Evolutionary conservation across 1,140 invertebrate species (phyloP).

Genomic region (Telenomus remus): DNA sequence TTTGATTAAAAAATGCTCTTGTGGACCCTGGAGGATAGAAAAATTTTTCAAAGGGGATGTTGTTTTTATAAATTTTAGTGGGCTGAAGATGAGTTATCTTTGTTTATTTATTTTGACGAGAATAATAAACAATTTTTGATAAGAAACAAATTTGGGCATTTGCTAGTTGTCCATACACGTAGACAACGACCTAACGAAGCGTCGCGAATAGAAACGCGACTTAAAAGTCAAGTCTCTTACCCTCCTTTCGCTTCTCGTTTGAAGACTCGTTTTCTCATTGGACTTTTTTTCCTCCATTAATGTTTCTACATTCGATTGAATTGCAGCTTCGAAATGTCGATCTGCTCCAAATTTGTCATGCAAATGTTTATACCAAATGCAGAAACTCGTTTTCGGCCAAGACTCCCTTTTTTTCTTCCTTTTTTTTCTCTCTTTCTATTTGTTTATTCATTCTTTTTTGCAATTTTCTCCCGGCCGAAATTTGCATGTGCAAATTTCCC

Average conservation of each 20-base stretch:
- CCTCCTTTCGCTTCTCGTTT: constrained; percentile 59
- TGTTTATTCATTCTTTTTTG: too few relatives aligned
- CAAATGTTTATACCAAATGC: constrained; percentile 1
- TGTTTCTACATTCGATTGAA: constrained; percentile 31
- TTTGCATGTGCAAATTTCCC: too few relatives aligned
- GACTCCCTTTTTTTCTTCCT: neutral
- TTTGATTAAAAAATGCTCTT: too few relatives aligned
- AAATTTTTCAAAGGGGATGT: too few relatives aligned
- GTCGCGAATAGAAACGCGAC: constrained; percentile 64
- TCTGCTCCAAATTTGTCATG: constrained; percentile 35
- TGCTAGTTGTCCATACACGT: constrained; percentile 3
- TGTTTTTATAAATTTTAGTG: neutral
- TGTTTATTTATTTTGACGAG: too few relatives aligned
- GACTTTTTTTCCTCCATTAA: constrained; percentile 37
- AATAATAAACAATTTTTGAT: too few relatives aligned
- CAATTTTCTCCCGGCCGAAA: too few relatives aligned
- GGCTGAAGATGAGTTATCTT: too few relatives aligned
- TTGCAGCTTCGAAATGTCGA: constrained; percentile 20
- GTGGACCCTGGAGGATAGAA: too few relatives aligned
- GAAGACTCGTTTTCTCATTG: constrained; percentile 51
- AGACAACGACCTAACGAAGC: constrained; percentile 60
- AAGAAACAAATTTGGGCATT: constrained; percentile 26
- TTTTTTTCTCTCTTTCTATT: too few relatives aligned
- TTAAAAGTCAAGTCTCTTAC: constrained; percentile 60
- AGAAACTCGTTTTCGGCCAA: neutral